A percentile compares a stretch with the other conserved stretches of the same genome.
Conservation (phyloP, 2,113 vertebrate species). For the Dermatemys mawii region DNA sequence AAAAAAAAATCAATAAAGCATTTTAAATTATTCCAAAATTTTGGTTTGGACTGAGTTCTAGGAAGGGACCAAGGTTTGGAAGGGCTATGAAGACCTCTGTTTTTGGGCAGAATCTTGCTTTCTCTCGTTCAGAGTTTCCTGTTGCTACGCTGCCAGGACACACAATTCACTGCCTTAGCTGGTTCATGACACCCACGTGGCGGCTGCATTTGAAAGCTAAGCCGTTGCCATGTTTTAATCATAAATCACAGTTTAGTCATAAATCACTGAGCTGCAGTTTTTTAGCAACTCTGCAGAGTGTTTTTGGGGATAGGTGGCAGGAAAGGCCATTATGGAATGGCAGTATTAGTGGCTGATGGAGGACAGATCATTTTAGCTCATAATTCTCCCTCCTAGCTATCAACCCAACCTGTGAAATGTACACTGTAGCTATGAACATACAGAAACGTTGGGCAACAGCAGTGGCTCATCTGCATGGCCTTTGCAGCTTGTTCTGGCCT, state of each 20-base stretch:
- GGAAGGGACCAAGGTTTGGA: neutral
- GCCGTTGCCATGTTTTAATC: neutral
- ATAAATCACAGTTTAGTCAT: neutral
- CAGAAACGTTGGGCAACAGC: neutral
- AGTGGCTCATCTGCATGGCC: neutral
- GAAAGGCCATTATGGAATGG: neutral
- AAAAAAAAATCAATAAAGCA: neutral
- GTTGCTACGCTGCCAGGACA: neutral
- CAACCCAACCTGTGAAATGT: neutral
- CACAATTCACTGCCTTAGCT: neutral
- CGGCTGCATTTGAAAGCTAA: neutral
- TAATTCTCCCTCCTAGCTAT: neutral
- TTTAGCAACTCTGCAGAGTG: neutral
- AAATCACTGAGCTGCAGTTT: neutral
- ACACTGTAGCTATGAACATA: neutral
- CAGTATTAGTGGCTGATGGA: neutral
- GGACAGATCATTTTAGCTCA: neutral
- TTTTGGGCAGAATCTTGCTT: neutral
- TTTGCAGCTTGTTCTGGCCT: neutral
- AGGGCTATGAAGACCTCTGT: neutral
- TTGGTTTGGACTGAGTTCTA: neutral
- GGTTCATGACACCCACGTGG: accelerated
- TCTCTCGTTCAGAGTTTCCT: neutral
- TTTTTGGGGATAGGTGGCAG: neutral
- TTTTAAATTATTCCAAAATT: neutral